Evolutionary conservation across 2,888 invertebrate species (phyloP).

Genomic region (Lasioglossum leucozonium): DNA sequence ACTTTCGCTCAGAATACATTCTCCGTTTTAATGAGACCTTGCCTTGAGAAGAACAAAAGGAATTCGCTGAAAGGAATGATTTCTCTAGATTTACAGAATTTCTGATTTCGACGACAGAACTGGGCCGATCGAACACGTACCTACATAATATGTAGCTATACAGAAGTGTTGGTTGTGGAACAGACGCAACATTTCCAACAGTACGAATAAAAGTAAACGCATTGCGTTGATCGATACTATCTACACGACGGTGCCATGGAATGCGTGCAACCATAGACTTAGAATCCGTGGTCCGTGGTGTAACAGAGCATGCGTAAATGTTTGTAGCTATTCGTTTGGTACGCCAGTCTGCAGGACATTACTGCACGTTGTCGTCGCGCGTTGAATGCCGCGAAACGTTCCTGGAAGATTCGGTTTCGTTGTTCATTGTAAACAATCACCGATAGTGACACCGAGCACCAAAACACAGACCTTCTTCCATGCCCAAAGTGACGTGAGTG

Average conservation of each 20-base stretch:
- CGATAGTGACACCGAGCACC: background rate
- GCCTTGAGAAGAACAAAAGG: constrained; percentile 13
- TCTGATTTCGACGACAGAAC: background rate
- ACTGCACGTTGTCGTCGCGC: background rate
- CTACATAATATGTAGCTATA: background rate
- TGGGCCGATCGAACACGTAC: background rate
- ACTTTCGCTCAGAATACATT: constrained; percentile 16
- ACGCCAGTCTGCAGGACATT: constrained; percentile 27
- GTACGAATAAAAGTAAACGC: background rate
- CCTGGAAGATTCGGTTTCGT: background rate
- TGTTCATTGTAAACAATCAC: constrained; percentile 18
- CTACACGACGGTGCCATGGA: background rate
- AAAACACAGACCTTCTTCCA: background rate
- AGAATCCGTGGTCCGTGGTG: background rate
- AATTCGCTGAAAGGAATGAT: background rate
- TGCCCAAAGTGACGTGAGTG: background rate
- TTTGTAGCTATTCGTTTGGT: constrained; percentile 15
- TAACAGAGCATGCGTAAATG: constrained; percentile 24
- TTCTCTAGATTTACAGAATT: background rate
- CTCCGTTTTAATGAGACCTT: constrained; percentile 22
- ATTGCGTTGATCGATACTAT: constrained; percentile 11
- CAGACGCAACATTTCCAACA: background rate
- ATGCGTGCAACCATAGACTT: background rate
- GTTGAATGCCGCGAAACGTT: constrained; percentile 26
- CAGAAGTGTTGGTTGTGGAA: background rate